phyloP scores from a whole-genome alignment of 2,888 invertebrate species.

The Tachina lurida region DNA sequence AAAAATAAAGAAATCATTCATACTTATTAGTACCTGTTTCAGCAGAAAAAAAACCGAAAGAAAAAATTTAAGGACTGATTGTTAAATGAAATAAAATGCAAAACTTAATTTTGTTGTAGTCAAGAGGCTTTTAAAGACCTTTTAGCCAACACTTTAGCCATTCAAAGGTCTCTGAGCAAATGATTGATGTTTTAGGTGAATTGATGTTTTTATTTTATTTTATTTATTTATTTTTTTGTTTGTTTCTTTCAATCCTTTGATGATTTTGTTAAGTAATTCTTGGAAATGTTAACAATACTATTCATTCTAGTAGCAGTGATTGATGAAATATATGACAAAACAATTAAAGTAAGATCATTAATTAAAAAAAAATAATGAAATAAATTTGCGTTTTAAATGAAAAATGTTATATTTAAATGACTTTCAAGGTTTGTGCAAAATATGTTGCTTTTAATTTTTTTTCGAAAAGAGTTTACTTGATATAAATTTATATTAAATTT shows the following conservation, averaged over 20 bases:
- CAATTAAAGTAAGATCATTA: constrained; percentile 65
- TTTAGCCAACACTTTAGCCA: constrained; percentile 71
- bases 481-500: no score
- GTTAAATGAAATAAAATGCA: constrained; percentile 32
- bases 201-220: constrained; percentile 17
- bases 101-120: constrained; percentile 46
- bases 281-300: constrained; percentile 38
- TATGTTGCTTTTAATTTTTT: no score
- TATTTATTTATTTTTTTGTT: no score
- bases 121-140: constrained; percentile 67
- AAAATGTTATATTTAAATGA: background rate
- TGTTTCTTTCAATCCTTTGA: constrained; percentile 54
- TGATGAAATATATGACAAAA: constrained; percentile 69
- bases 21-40: constrained; percentile 60
- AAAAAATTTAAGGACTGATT: constrained; percentile 10
- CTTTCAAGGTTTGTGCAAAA: background rate
- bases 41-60: background rate
- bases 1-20: constrained; percentile 52
- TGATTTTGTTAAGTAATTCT: constrained; percentile 64
- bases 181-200: constrained; percentile 68
- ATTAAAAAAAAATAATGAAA: constrained; percentile 28
- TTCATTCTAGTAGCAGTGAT: constrained; percentile 44
- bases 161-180: constrained; percentile 55
- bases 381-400: background rate
- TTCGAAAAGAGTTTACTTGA: no score